Percentiles rank a stretch among this genome's conserved stretches.
These are phyloP conservation scores for Nymphicus hollandicus DNA, from an alignment of 2,113 vertebrate species.

Conservation along the genomic window DNA sequence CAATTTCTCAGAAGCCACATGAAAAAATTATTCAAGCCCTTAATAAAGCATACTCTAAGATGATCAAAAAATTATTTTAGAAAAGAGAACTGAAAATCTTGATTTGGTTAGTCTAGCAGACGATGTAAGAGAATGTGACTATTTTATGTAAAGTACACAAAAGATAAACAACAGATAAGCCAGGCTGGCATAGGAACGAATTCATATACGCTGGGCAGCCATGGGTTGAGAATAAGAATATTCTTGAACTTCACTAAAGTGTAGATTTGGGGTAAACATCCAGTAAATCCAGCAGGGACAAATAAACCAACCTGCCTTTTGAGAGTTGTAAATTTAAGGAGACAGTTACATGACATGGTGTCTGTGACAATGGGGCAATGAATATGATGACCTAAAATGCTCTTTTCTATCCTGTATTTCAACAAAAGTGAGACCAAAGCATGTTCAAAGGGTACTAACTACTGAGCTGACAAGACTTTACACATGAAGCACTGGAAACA, in stretches of 20 bases:
- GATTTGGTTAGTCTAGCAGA: not conserved
- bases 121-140: not conserved
- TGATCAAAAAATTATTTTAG: not conserved
- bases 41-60: not conserved
- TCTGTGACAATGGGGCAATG: not conserved
- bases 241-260: not conserved
- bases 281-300: not conserved
- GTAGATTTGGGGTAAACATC: not conserved
- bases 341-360: accelerated
- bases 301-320: not conserved
- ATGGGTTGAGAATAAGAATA: not conserved
- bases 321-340: not conserved
- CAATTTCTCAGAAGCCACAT: not conserved
- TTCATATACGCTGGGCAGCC: not conserved
- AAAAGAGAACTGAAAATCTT: not conserved
- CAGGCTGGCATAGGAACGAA: not conserved
- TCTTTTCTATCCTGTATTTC: not conserved
- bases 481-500: not conserved
- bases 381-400: not conserved
- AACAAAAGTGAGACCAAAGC: not conserved
- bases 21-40: not conserved
- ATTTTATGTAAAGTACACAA: not conserved
- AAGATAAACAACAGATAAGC: not conserved
- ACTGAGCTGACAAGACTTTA: not conserved
- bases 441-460: not conserved